Base-by-base conservation (phyloP, 2,113 vertebrate genomes). In the Ceratotherium simum region DNA sequence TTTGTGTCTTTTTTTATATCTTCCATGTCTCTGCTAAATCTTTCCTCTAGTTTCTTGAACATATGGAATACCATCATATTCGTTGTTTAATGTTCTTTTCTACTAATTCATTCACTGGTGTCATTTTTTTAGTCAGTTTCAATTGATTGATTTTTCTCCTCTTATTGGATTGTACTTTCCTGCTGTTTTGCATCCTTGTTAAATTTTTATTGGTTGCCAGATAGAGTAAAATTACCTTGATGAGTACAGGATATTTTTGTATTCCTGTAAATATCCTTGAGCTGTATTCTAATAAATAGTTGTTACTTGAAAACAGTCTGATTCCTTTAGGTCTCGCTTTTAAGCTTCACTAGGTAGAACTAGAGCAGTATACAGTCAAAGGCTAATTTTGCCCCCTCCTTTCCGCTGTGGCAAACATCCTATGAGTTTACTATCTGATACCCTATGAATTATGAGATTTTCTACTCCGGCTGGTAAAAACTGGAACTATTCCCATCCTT, bases 41-140 rank as follows among this genome's bases (percentile, higher is more conserved):
- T 88, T 88, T 81, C 67, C 39, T 94, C 39, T 62, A 54, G 9
- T n/a, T 89, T 89, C 54, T 64, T 89, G 75, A 94, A 75, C 42
- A 75, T 75, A 92, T 39, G 42, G 39, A 83, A 73, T 62, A 73
- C 54, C 42, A 62, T 72, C 23, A 60, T 75, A 62, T n/a, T 75
- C 73, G 46, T 17, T 48, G 23, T 78, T 64, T 73, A 73, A 62
- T 51, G 33, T n/a, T 90, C 72, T 70, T 48, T n/a, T 90, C 73
- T 90, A 90, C 46, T 54, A 90, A 90, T 76, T 89, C 39, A 73
- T 31, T 80, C 62, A 56, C 21, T 33, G 0, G 33, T 83, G 42
- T 75, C 18, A 62, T 83, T 51, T 60, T 83, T 83, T 60, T 11
- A n/a, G 79, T 83, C n/a, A 23, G 25, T 79, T 79, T 67, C 89